Base-by-base conservation (phyloP, 30 jellyfish, hydroid and myxozoan species). In the Phacellophora camtschatica region DNA sequence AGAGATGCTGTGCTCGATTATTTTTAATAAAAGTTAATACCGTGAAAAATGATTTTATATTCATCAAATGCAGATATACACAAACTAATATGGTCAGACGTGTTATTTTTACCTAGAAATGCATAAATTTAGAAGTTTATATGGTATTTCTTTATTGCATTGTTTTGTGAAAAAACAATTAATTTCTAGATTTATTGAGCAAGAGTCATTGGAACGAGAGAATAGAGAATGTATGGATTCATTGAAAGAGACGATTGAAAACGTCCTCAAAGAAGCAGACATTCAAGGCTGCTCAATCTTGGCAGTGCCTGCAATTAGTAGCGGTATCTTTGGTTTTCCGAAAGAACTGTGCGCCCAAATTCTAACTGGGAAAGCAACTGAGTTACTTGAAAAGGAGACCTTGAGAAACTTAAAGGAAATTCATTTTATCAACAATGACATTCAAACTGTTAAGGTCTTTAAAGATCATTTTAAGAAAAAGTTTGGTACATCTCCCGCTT, bases 241-340 rank as follows among this genome's bases (percentile, higher is more conserved):
- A 7, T 70, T 75, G 2, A 24, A 16, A 1, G 69, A 55, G 15
- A 57, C 76, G 5, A 75, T 75, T 68, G n/a, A 37, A 16, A 61
- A 75, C 29, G 54, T 75, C 0, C 63, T 75, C 13, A 10, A 4
- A 18, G 37, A 54, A 75, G 75, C 78, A 36, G 88, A 75, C 23
- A 10, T 33, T 18, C 57, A 59, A 23, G 88, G 59, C 13, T 58
- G 75, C 13, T 33, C 69, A n/a, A 30, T 53, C 11, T 33, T 75
- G n/a, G 88, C 88, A 4, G 88, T 75, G 4, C 88, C 88, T 31
- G 88, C 88, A 10, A 75, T 75, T n/a, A 75, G 88, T 41, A 75
- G 88, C 28, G 88, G 88, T 39, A 41, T 76, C 12, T 76, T 32
- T 62, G 88, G 79, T 11, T 75, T 75, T 30, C 88, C 88, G 24